Evolutionary conservation across 2,113 vertebrate species (phyloP).

Genomic region (Syngnathus floridae): DNA sequence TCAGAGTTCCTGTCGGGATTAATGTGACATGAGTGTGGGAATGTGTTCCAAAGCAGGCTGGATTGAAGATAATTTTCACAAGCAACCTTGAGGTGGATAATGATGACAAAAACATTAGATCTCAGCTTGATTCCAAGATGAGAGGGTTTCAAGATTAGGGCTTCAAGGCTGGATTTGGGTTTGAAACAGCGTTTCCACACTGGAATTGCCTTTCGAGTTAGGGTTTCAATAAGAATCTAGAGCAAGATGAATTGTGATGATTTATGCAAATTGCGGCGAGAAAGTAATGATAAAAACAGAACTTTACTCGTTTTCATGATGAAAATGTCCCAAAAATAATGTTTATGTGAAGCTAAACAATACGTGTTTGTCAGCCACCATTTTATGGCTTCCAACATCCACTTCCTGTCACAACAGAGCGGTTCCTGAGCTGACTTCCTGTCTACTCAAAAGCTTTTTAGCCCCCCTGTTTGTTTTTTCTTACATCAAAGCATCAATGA

Average conservation of each 20-base stretch:
- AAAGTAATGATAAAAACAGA: neutral
- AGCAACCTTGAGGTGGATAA: neutral
- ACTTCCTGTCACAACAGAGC: conserved; percentile 36
- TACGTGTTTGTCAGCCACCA: neutral
- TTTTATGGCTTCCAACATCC: neutral
- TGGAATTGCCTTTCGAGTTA: neutral
- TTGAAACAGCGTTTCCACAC: neutral
- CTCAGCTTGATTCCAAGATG: neutral
- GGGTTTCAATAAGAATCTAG: neutral
- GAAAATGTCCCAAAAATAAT: neutral
- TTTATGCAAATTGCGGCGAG: too few relatives aligned
- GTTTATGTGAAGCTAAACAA: neutral
- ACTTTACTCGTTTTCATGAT: neutral
- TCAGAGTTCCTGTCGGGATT: neutral
- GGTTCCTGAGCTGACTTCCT: conserved; percentile 28
- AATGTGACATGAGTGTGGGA: neutral
- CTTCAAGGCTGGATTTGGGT: neutral
- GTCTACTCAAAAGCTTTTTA: conserved; percentile 25
- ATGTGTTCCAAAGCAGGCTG: neutral
- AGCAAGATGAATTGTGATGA: neutral
- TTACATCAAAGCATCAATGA: neutral
- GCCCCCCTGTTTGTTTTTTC: conserved; percentile 11
- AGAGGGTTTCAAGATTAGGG: neutral
- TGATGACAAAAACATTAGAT: neutral
- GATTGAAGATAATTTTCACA: neutral